Evolutionary conservation across 2,888 invertebrate species (phyloP), one percentile per base, ranked within the genome.

Genomic region (Luffia ferchaultella): DNA sequence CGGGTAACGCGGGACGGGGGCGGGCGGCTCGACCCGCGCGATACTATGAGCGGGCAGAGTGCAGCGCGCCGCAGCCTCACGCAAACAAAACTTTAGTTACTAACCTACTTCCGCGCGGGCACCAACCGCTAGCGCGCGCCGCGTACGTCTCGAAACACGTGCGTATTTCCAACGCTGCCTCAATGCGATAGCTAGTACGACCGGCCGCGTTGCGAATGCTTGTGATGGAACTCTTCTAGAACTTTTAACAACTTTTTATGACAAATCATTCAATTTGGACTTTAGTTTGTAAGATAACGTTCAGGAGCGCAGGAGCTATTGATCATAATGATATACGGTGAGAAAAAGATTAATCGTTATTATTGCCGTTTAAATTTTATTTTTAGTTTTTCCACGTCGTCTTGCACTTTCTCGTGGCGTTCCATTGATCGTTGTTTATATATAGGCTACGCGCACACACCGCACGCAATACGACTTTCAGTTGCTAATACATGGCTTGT

Each of bases 41-140:
- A 12, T 46, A 46, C 18, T 46, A 46, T 20, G 18, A 50, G 50
- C 50, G 40, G 42, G 60, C 63, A 61, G 67, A 70, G 68, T 73
- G 76, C 76, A 78, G 68, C 76, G 72, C 72, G 74, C 70, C 76
- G 76, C 82, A 83, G 80, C 83, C 80, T 82, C 83, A 79, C 82
- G 78, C 82, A 77, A 83, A 83, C 82, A 79, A 83, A 82, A 82
- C 77, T 83, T 83, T 83, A 83, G 83, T 83, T 78, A 77, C 67
- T 82, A 83, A 83, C 83, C 83, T 82, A 83, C 83, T 82, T 83
- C 83, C 82, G 83, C 73, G 78, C 82, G 80, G 73, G 80, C 75
- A 78, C 79, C 79, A 76, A 74, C 74, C 69, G 76, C 73, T 68
- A 66, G 59, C 65, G 67, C 65, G 65, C 61, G 59, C n/a, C n/a